A percentile compares a stretch with the other conserved stretches of the same genome.
Conservation (phyloP, 2,888 invertebrate species). For the Ectemnius lituratus region DNA sequence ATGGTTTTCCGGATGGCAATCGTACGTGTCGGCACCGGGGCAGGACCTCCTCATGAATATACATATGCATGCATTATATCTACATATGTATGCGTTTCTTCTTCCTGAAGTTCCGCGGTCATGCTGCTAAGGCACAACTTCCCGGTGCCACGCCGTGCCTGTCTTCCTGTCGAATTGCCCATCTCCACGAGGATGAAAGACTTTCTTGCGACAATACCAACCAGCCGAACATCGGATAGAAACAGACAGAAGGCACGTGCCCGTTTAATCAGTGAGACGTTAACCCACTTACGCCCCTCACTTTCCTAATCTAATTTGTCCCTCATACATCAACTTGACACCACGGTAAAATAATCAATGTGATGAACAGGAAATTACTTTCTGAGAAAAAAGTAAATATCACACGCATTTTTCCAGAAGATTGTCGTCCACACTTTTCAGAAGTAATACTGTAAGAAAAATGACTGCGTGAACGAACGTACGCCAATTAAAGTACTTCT, state of each 20-base stretch:
- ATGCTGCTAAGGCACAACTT: slow-evolving; percentile 5
- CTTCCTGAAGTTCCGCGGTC: slow-evolving; percentile 35
- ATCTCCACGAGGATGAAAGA: slow-evolving; percentile 23
- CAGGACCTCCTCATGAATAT: slow-evolving; percentile 6
- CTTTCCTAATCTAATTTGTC: no score
- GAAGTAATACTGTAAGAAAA: no score
- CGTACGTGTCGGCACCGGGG: slow-evolving; percentile 15
- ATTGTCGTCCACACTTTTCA: no score
- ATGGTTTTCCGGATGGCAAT: slow-evolving; percentile 40
- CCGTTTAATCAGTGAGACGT: slow-evolving; percentile 27
- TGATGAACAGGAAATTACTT: no score
- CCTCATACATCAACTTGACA: no score
- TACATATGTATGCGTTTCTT: slow-evolving; percentile 46
- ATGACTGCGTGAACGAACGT: no score
- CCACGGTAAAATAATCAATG: no score
- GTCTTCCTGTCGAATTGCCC: slow-evolving; percentile 46
- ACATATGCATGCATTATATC: slow-evolving; percentile 39
- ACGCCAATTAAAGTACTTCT: no score
- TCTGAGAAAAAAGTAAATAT: no score
- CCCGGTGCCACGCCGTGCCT: slow-evolving; percentile 59
- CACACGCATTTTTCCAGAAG: no score
- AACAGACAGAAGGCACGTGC: not conserved
- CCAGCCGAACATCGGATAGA: slow-evolving; percentile 39
- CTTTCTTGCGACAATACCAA: slow-evolving; percentile 14
- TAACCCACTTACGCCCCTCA: slow-evolving; percentile 16